phyloP scores from a whole-genome alignment of 2,797 vertebrate genomes.

The Nothura maculosa region DNA sequence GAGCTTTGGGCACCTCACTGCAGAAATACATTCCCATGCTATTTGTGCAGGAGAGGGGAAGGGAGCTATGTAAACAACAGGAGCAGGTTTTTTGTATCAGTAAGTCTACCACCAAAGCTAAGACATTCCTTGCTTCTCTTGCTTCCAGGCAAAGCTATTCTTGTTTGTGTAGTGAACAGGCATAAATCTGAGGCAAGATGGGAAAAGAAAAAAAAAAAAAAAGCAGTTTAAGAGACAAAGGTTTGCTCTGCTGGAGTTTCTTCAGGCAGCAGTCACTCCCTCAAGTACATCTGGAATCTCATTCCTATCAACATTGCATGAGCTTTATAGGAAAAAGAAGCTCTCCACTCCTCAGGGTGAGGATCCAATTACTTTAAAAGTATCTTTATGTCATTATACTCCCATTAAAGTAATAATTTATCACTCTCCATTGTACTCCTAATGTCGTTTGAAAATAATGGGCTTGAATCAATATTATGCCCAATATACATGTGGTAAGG shows the following conservation, averaged over 20 bases:
- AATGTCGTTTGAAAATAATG: constrained; percentile 61
- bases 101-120: not conserved
- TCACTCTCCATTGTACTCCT: constrained; percentile 8
- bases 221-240: not conserved
- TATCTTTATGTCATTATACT: constrained; percentile 54
- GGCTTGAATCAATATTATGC: constrained; percentile 2
- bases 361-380: constrained; percentile 40
- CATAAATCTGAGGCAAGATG: not conserved
- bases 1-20: not conserved
- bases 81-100: rapidly evolving
- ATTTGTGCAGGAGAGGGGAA: not conserved
- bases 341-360: not conserved
- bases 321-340: not conserved
- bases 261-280: not conserved
- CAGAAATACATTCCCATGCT: not conserved
- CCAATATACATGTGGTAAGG: constrained; percentile 8
- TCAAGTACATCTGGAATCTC: not conserved
- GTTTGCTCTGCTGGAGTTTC: not conserved
- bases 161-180: not conserved
- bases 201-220: too few species aligned
- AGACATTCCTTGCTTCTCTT: not conserved
- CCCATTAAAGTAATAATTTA: constrained; percentile 48
- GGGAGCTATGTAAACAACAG: not conserved
- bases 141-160: not conserved
- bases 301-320: not conserved